Conservation (phyloP, 1,140 invertebrate genomes). For the Lanistes nyassanus region DNA sequence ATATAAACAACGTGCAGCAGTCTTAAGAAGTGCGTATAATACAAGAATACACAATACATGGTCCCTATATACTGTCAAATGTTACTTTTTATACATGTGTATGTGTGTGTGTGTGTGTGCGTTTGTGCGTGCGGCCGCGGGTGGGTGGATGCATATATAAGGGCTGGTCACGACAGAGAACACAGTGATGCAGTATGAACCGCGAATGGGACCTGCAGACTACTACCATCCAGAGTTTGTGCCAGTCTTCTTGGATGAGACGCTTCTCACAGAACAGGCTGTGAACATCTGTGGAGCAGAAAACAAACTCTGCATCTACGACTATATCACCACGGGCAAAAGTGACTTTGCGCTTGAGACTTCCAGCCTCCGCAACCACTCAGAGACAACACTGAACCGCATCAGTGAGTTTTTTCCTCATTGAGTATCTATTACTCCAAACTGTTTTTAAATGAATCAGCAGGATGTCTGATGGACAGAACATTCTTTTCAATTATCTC, state of each 20-base stretch:
- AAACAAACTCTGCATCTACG: slow-evolving; percentile 38
- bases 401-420: neutral
- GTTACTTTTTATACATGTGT: too few relatives aligned
- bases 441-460: too few relatives aligned
- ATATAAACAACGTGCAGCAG: too few relatives aligned
- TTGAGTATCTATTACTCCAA: too few relatives aligned
- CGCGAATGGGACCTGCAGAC: slow-evolving; percentile 19
- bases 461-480: too few relatives aligned
- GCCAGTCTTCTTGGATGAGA: slow-evolving; percentile 38
- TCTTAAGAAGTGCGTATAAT: too few relatives aligned
- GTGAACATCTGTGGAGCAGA: slow-evolving; percentile 27
- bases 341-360: slow-evolving; percentile 30
- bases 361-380: neutral
- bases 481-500: too few relatives aligned
- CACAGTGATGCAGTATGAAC: slow-evolving; percentile 32
- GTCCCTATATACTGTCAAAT: too few relatives aligned
- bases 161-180: slow-evolving; percentile 33
- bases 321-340: slow-evolving; percentile 37
- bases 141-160: too few relatives aligned
- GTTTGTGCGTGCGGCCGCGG: too few relatives aligned
- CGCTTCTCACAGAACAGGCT: slow-evolving; percentile 14
- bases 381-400: neutral
- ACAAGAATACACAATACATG: too few relatives aligned
- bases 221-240: slow-evolving; percentile 34
- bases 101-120: too few relatives aligned